These are phyloP conservation scores for Burhinus bistriatus DNA, from an alignment of 2,113 vertebrate species.

Conservation along the genomic window DNA sequence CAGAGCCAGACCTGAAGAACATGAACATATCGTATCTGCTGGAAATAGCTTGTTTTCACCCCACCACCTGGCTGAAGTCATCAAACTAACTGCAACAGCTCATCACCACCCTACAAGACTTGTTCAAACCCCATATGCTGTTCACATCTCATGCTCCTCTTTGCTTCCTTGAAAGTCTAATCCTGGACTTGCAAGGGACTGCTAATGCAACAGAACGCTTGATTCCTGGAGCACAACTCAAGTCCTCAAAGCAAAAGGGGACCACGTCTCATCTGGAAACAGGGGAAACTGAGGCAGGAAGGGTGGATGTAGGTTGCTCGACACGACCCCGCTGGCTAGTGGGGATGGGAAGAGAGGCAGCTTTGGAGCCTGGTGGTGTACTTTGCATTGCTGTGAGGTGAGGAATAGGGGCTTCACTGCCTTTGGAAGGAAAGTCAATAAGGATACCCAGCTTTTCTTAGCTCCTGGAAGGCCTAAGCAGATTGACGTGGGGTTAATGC, in stretches of 20 bases:
- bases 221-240: background rate
- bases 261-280: background rate
- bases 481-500: background rate
- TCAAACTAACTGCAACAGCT: background rate
- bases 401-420: background rate
- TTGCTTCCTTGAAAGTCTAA: background rate
- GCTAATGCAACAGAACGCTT: no score
- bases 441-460: background rate
- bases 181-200: no score
- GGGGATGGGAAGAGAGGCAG: background rate
- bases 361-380: background rate
- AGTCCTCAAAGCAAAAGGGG: background rate
- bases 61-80: background rate
- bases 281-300: background rate
- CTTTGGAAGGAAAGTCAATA: background rate
- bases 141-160: background rate
- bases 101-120: background rate
- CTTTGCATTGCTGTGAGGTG: fast-evolving
- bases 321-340: background rate
- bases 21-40: fast-evolving
- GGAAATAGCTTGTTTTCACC: background rate
- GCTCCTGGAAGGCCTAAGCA: background rate
- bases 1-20: background rate
- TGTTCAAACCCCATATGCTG: fast-evolving
- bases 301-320: no score